Conservation (phyloP, 2,113 vertebrate species). For the Actenoides hombroni region DNA sequence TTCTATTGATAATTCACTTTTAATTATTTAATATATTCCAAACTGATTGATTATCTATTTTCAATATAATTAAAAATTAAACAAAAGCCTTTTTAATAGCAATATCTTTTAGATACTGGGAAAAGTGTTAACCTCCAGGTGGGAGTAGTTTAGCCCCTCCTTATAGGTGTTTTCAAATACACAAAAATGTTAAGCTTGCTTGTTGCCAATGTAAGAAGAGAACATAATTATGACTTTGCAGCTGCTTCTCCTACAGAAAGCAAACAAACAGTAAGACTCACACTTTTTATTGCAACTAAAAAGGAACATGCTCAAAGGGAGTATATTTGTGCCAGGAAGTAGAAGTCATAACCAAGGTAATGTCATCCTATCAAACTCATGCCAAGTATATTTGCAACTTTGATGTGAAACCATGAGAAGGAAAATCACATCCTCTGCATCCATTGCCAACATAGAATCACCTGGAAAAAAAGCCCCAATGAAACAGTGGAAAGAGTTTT, state of each 20-base stretch:
- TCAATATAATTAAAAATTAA: neutral
- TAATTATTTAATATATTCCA: neutral
- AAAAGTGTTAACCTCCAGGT: constrained; percentile 27
- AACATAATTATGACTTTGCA: constrained; percentile 66
- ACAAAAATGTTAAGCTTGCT: constrained; percentile 46
- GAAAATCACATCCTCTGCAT: neutral
- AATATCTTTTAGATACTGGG: constrained; percentile 15
- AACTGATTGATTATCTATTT: neutral
- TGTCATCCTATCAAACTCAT: constrained; percentile 10
- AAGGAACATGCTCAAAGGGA: constrained; percentile 55
- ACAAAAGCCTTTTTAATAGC: neutral
- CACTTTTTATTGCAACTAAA: constrained; percentile 37
- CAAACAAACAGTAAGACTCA: constrained; percentile 22
- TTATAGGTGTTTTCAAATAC: constrained; percentile 26
- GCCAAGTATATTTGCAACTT: constrained; percentile 22
- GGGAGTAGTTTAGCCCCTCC: neutral
- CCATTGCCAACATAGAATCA: neutral
- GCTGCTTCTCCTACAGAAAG: constrained; percentile 65
- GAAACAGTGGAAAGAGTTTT: neutral
- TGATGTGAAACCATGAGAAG: neutral
- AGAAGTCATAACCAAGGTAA: constrained; percentile 27
- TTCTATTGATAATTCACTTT: neutral
- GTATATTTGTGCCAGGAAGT: constrained; percentile 44
- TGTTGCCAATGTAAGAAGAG: constrained; percentile 45
- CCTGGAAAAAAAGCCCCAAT: neutral